These are phyloP conservation scores for Syngnathus scovelli DNA, from an alignment of 2,113 vertebrate genomes.

Conservation along the genomic window DNA sequence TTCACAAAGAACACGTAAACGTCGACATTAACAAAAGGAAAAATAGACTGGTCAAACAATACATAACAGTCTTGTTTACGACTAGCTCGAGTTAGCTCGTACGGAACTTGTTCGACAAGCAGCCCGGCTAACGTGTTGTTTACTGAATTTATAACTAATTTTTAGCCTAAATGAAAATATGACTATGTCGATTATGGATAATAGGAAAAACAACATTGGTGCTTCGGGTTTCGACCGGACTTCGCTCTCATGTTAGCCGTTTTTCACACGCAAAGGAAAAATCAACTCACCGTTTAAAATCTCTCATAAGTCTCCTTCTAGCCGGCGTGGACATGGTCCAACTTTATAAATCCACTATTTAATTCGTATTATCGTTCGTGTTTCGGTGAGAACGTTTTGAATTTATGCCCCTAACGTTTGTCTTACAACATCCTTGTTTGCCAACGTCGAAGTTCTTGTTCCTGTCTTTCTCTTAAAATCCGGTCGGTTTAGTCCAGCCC, in stretches of 20 bases:
- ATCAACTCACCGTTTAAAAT: constrained; percentile 87
- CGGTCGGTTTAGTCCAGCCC: constrained; percentile 26
- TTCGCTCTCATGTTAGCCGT: constrained; percentile 26
- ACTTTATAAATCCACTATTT: neutral
- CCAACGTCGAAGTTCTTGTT: neutral
- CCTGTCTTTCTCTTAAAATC: constrained; percentile 25
- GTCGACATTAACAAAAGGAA: neutral
- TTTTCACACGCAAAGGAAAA: constrained; percentile 13
- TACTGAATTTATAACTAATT: neutral
- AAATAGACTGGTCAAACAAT: neutral
- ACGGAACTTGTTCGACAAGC: neutral
- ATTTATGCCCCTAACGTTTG: constrained; percentile 7
- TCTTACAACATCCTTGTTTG: constrained; percentile 12
- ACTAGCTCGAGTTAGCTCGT: neutral
- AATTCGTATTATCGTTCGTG: neutral
- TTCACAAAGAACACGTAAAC: neutral
- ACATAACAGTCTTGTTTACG: neutral
- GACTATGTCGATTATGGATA: neutral
- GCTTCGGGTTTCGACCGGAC: neutral
- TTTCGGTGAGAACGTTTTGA: neutral
- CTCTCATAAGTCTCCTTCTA: constrained; percentile 90
- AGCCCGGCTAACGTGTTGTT: neutral
- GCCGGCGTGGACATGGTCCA: constrained; percentile 89
- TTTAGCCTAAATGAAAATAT: neutral
- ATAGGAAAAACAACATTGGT: neutral